Base-by-base conservation (phyloP, 2,113 vertebrate genomes). In the Malurus melanocephalus region DNA sequence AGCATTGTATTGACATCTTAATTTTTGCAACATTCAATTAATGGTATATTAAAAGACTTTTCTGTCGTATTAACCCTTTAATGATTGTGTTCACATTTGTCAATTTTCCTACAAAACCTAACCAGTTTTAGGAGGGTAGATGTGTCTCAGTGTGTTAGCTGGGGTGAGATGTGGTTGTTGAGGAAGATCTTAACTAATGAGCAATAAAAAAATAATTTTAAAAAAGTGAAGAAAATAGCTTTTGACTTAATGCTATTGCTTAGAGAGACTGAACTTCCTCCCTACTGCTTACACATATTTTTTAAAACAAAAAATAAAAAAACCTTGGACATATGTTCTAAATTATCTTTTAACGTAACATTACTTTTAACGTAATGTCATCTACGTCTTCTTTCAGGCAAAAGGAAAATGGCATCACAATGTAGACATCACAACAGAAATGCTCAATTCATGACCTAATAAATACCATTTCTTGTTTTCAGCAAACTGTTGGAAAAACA, bases 331-430 rank as follows among this genome's bases (percentile, higher is more conserved):
- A 38, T 38, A 38, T 38, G 38, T 38, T 38, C 10, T 38, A 88
- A 74, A 56, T 92, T 38, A 80, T 66, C 42, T 79, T 33, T 33
- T 33, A 33, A 33, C n/a, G 33, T 33, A 33, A 33, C 33, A 33
- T 33, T 33, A 86, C 4, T 42, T 92, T 94, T 92, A 68, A 87
- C 92, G 3, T 69, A 82, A 66, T 55, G 43, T 65, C 17, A 23
- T 57, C n/a, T 67, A 30, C 0, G 6, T 77, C 78, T 87, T 68
- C 60, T 77, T 67, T n/a, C 38, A 77, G 42, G 10, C 7, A 72
- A 84, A 81, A 55, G 12, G 33, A 80, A 90, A 85, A 83, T 43
- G 9, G 9, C 20, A 49, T 28, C 30, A 33, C 86, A 65, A 35
- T 61, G 52, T 53, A 59, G 56, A 49, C 88, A 85, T 46, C 4